Evolutionary conservation across 2,113 vertebrate genomes (phyloP).

Genomic region (Siniperca knerii): DNA sequence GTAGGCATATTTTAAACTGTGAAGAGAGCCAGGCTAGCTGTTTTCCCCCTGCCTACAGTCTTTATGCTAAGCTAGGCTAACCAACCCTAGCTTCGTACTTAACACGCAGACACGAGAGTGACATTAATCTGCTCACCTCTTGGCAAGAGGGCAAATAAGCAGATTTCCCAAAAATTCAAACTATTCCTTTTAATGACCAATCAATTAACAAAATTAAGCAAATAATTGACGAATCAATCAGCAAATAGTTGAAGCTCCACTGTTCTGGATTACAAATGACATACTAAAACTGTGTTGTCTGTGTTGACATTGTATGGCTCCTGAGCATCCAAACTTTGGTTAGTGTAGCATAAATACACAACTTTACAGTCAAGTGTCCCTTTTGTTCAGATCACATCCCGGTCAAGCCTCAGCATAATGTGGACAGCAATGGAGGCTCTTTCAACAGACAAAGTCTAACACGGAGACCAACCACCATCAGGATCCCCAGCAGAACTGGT

Average conservation of each 20-base stretch:
- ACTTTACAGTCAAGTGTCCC: neutral
- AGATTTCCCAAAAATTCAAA: neutral
- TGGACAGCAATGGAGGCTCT: conserved; percentile 68
- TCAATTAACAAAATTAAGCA: too few species aligned
- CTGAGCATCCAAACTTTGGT: neutral
- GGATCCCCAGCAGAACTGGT: conserved; percentile 87
- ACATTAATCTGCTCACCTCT: neutral
- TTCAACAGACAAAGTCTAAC: conserved; percentile 60
- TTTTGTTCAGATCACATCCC: conserved; percentile 82
- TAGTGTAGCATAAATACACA: neutral
- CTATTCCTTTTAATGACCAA: too few species aligned
- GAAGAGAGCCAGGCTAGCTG: neutral
- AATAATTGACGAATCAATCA: too few species aligned
- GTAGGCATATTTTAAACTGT: neutral
- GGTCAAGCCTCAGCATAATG: conserved; percentile 77
- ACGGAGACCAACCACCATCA: conserved; percentile 94
- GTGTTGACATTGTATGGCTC: neutral
- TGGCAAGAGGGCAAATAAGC: neutral
- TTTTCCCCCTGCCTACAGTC: neutral
- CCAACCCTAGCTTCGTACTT: too few species aligned
- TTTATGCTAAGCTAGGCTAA: neutral
- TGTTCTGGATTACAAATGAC: neutral
- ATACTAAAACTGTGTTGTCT: neutral
- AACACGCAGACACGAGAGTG: neutral
- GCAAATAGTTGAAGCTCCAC: neutral